A percentile compares a stretch with the other conserved stretches of the same genome.
Evolutionary conservation across 2,888 invertebrate species (phyloP).

Genomic region (Drosophila phalerata): DNA sequence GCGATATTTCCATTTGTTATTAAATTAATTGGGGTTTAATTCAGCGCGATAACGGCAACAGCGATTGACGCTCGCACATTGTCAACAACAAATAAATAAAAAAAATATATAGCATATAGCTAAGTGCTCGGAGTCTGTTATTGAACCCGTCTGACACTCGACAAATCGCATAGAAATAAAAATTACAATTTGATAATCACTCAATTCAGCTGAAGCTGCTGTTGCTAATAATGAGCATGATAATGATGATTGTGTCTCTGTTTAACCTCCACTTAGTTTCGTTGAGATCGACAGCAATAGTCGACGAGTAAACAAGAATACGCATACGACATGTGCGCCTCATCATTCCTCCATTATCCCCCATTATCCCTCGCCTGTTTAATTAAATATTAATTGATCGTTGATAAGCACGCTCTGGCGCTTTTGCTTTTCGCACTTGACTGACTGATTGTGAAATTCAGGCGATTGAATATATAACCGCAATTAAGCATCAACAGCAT

Average conservation of each 20-base stretch:
- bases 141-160: conserved; percentile 79
- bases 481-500: conserved; percentile 12
- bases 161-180: conserved; percentile 77
- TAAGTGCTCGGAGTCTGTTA: conserved; percentile 55
- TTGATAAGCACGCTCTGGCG: conserved; percentile 70
- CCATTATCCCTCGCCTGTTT: conserved; percentile 65
- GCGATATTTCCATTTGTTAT: conserved; percentile 84
- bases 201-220: conserved; percentile 34
- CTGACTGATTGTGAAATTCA: conserved; percentile 33
- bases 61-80: conserved; percentile 55
- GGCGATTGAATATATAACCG: conserved; percentile 25
- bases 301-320: conserved; percentile 45
- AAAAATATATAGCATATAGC: conserved; percentile 13
- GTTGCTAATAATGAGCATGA: conserved; percentile 6
- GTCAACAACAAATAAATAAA: conserved; percentile 65
- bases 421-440: conserved; percentile 50
- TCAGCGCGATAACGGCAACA: conserved; percentile 69
- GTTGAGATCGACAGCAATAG: conserved; percentile 27
- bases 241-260: conserved; percentile 18
- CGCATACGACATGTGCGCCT: conserved; percentile 64
- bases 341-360: conserved; percentile 7
- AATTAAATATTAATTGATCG: conserved; percentile 83
- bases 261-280: conserved; percentile 55
- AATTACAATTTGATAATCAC: conserved; percentile 75
- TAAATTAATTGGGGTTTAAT: conserved; percentile 85